Evolutionary conservation across 2,797 vertebrate genomes (phyloP), one percentile per base, ranked within the genome.

Genomic region (Iguana delicatissima): DNA sequence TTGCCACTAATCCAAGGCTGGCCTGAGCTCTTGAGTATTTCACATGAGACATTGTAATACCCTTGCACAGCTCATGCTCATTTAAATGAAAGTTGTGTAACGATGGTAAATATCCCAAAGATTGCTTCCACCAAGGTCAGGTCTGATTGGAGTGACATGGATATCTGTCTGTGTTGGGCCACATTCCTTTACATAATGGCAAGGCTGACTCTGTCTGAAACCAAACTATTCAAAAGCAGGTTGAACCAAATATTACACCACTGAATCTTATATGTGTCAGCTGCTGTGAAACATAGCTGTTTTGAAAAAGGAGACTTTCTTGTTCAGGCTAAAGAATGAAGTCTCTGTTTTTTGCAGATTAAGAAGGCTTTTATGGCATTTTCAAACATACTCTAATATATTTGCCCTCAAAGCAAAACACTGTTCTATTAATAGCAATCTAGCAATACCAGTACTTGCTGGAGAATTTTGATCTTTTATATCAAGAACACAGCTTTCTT

Each of bases 401-500:
- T 95, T 93, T 89, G 46, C 35, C 92, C 38, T 89, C 82, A 92
- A 94, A 92, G 93, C 91, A 91, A 92, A 94, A 92, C 85, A 85
- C 87, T 91, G 87, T 1, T 2, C 92, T 96, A 93, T 95, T 96
- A 94, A 95, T 93, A 92, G 94, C 73, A 93, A 91, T 92, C 91
- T 9, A 64, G 90, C 92, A 89, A 93, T 91, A 89, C 0, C 79
- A 96, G 92, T 90, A 91, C 57, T n/a, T 84, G 89, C 80, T 93
- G 91, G 96, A 97, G 95, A 97, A 95, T 96, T 94, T 92, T 77
- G 76, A 32, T 77, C 88, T 96, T 95, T 91, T 92, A 90, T 93
- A 35, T 29, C 38, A 84, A 81, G 91, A 93, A 73, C 92, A 96
- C 86, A 85, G 84, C 16, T 22, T 84, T 86, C 95, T 96, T 96